A percentile compares a stretch with the other conserved stretches of the same genome.
These are phyloP conservation scores for Drosophila pseudoobscura DNA, from an alignment of 1,140 invertebrate genomes.

Conservation along the genomic window DNA sequence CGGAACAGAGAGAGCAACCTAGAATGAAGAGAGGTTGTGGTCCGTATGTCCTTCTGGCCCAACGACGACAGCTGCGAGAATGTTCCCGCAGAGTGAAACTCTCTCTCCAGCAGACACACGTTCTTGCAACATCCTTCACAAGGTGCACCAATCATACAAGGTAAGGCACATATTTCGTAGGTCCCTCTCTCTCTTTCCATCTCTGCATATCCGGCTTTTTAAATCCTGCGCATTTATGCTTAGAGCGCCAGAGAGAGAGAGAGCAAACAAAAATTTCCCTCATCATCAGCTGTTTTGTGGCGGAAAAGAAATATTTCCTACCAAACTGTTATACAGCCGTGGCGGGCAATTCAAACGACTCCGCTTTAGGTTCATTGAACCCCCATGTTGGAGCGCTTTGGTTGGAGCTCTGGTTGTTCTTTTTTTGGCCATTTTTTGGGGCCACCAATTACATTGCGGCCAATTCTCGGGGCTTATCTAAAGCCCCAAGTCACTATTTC, in stretches of 20 bases:
- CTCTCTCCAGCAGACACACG: not conserved
- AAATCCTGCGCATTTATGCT: constrained; percentile 49
- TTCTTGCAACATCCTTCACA: not conserved
- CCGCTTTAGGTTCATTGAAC: too few species aligned
- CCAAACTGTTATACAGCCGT: too few species aligned
- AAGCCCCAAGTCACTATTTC: constrained; percentile 78
- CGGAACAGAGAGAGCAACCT: too few species aligned
- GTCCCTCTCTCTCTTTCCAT: not conserved
- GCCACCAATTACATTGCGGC: constrained; percentile 59
- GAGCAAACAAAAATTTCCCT: too few species aligned
- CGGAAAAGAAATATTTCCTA: constrained; percentile 5
- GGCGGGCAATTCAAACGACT: too few species aligned
- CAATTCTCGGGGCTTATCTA: constrained; percentile 58
- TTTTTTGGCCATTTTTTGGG: constrained; percentile 1
- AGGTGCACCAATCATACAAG: not conserved
- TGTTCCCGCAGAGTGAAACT: not conserved
- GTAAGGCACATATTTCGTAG: too few species aligned
- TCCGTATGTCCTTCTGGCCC: constrained; percentile 12
- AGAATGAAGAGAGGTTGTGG: not conserved
- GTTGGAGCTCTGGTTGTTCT: not conserved
- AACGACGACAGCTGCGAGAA: constrained; percentile 39
- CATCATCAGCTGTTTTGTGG: constrained; percentile 5
- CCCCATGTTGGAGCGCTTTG: not conserved
- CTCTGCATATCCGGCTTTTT: constrained; percentile 3
- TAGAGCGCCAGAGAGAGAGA: too few species aligned